Base-by-base conservation (phyloP, 2,888 invertebrate genomes). In the Drosophila koepferae region DNA sequence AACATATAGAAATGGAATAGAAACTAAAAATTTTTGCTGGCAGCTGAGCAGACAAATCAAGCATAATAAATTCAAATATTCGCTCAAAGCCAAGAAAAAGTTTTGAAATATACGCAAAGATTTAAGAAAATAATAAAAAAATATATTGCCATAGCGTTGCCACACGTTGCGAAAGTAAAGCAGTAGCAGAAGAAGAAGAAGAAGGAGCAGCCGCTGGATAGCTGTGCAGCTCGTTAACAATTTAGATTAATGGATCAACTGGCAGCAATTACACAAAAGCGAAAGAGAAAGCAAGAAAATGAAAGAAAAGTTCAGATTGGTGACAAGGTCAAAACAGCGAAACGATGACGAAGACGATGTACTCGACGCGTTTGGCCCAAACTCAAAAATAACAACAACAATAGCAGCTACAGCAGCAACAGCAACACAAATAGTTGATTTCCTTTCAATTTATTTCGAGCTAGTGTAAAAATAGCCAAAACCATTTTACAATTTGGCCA, bases 1-100 rank as follows among this genome's bases (percentile, higher is more conserved):
- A 20, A 6, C 2, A 18, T 34, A 34, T 43, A 12, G 68, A 58
- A 60, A 23, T 48, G 65, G 34, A 60, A 60, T n/a, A 40, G 51
- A 63, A 61, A 63, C 56, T 49, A 60, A 53, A 64, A 61, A 43
- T 59, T 81, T 81, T 70, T 64, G 40, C 72, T 75, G 82, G 84
- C 83, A 83, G 83, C 82, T 80, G 80, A 72, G 67, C 69, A 49
- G 55, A 51, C 81, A 77, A 80, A 84, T 77, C 77, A 73, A 72
- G 83, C 77, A 68, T 48, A 80, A 80, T 86, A 83, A 83, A 86
- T 86, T 67, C 48, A 53, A 68, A 77, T 51, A 77, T 77, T 58
- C 61, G 44, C 63, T 31, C n/a, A 34, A 12, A 54, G 28, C 40
- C 38, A 43, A 44, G 56, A 38, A 61, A 73, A 58, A 59, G 41